Base-by-base conservation (phyloP, 2,113 vertebrate genomes). In the Bubo blakistoni region DNA sequence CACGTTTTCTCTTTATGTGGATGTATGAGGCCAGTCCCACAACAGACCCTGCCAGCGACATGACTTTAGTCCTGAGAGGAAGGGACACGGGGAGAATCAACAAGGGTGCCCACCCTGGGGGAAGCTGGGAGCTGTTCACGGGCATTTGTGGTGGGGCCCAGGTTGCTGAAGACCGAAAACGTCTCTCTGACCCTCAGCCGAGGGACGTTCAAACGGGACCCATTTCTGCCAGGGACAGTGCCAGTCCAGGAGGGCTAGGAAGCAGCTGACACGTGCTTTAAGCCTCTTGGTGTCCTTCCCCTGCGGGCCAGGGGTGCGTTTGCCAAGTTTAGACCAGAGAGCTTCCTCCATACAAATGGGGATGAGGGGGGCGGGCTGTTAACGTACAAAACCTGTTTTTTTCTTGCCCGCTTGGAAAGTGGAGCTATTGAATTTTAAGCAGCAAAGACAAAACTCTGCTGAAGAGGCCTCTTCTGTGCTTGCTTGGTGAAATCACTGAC, bases 361-460 rank as follows among this genome's bases (percentile, higher is more conserved):
- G 57, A 62, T 1, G 0, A 72, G 46, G 15, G 8, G 65, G 44
- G 24, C 0, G 3, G 91, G 62, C 84, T 65, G 54, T 38, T 51
- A 29, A 14, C 1, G 0, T 62, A 95, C 92, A 94, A 94, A 92
- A 94, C 66, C 71, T 54, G 54, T 40, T 97, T 91, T 87, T 97
- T 91, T 88, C 69, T 84, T 90, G 58, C 66, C 81, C 4, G 0
- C 83, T 91, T 90, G 52, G 87, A 80, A 96, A 97, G 89, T 32
- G 54, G 87, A 91, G 94, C 93, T 59, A 4, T 71, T 90, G 96
- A 96, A 97, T 96, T 94, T 96, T 96, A 97, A 97, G 82, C 92
- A 97, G 97, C 70, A 20, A 62, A 80, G 93, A 96, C 96, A 97
- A 97, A 97, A 96, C 91, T 84, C 61, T 27, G 74, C 89, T 89